Evolutionary conservation across 2,888 invertebrate genomes (phyloP), one percentile per base, ranked within the genome.

Genomic region (Timema cristinae): DNA sequence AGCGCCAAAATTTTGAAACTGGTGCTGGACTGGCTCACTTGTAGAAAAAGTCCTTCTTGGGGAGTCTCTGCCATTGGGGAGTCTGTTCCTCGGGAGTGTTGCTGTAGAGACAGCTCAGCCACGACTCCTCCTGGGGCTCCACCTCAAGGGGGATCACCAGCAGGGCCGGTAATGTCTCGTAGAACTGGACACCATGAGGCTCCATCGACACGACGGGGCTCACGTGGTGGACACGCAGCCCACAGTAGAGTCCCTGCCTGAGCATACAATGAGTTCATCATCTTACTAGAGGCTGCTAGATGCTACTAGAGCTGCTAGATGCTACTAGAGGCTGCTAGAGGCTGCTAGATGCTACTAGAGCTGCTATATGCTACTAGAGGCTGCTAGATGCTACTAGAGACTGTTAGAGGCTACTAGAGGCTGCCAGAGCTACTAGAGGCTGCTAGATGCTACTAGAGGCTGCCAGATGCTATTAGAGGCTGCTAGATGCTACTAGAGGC

Each of bases 161-260:
- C 8, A 76, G 56, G 9, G 78, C 79, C 4, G 79, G 79, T 48
- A 75, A 76, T 5, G 75, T 66, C 10, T 70, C 70, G 66, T 73
- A 75, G 73, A 79, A 79, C 68, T 75, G 66, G 7, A 77, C 74
- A n/a, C 79, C 79, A 67, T 78, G 77, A 7, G 79, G 79, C 66
- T 77, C 76, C 13, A 79, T 70, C 2, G 77, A 77, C 7, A 79
- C 76, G 13, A 79, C 76, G n/a, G 77, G 76, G 59, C 78, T 76
- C 1, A 77, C 75, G 68, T 77, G 77, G 50, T 75, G 71, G 0
- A 78, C 72, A 59, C 77, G 59, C 49, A 77, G 59, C 7, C 72
- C 70, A 50, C 49, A 67, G 32, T 67, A 70, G 32, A 71, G 15
- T 11, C 73, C 69, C 52, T 66, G 68, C 66, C 71, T 69, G 66